Evolutionary conservation across 2,888 invertebrate genomes (phyloP), one percentile per base, ranked within the genome.

Genomic region (Sipunculus nudus): DNA sequence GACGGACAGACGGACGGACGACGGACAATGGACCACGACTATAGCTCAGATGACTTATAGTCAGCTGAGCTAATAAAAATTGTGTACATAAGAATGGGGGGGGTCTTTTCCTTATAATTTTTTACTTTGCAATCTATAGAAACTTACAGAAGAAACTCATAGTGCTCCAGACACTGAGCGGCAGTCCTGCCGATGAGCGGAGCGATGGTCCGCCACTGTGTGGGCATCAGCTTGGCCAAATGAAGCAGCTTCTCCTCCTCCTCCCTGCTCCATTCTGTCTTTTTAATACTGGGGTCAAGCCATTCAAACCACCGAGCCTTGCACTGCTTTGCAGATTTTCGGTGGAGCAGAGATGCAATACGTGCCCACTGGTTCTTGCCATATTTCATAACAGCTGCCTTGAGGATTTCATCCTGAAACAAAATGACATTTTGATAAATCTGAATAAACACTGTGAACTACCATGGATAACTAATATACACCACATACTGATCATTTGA

Each of bases 311-410:
- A 98, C 72, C 98, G 89, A 21, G 97, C 96, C 85, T 99, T 99
- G 85, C 99, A 99, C 84, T 99, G 99, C 83, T 99, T 99, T 0
- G 99, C 97, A 0, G 98, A 97, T 84, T 99, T 99, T 75, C 99
- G 89, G 83, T 99, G 99, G 31, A 99, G 86, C 60, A 99, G 84
- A 0, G 99, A 99, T 28, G 99, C 99, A 83, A 99, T 99, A 79
- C 99, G 92, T 55, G 96, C 96, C 99, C 99, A 99, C 83, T 99
- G 98, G 83, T 99, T 99, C 88, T 99, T 99, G 74, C 99, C 99
- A 92, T 99, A 99, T 91, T 99, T 99, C 99, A 99, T 99, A 61
- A 99, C 99, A 83, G 99, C 99, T 61, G 99, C 99, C 88, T 99
- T 99, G 62, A 99, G 89, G 79, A 99, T 98, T 88, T 99, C 99